A percentile compares a stretch with the other conserved stretches of the same genome.
Conservation (phyloP, 2,113 vertebrate species). For the Probosciger aterrimus region DNA sequence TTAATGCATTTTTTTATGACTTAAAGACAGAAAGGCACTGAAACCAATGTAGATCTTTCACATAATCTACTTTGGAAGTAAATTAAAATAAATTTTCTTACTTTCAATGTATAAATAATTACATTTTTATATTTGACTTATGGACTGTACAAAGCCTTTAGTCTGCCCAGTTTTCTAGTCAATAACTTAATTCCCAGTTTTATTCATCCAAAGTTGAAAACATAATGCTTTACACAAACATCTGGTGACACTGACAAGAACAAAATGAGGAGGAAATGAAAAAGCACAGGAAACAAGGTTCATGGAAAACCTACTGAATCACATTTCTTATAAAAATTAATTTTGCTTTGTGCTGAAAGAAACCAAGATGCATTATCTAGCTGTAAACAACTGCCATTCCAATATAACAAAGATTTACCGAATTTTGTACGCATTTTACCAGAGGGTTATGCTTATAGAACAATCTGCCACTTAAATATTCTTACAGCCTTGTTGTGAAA, state of each 20-base stretch:
- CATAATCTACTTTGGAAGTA: not conserved
- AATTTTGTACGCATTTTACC: not conserved
- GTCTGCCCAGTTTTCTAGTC: not conserved
- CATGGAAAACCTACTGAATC: not conserved
- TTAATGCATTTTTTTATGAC: not conserved
- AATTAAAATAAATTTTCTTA: not conserved
- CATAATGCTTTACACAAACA: not conserved
- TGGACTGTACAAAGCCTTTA: not conserved
- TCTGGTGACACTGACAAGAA: conserved; percentile 4
- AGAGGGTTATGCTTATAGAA: not conserved
- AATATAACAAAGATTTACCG: not conserved
- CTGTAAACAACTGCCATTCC: conserved; percentile 19
- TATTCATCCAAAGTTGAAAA: not conserved
- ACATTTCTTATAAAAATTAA: not conserved
- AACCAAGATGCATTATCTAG: not conserved
- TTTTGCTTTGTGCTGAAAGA: not conserved
- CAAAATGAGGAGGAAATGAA: not conserved
- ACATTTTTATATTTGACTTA: not conserved
- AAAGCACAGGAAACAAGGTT: not conserved
- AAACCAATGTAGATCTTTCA: not conserved
- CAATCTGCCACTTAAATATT: not conserved
- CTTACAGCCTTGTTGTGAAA: not conserved
- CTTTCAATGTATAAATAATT: not conserved
- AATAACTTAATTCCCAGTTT: not conserved
- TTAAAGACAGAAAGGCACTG: not conserved